These are phyloP conservation scores for Drosophila littoralis DNA, from an alignment of 1,140 invertebrate species.

Conservation along the genomic window DNA sequence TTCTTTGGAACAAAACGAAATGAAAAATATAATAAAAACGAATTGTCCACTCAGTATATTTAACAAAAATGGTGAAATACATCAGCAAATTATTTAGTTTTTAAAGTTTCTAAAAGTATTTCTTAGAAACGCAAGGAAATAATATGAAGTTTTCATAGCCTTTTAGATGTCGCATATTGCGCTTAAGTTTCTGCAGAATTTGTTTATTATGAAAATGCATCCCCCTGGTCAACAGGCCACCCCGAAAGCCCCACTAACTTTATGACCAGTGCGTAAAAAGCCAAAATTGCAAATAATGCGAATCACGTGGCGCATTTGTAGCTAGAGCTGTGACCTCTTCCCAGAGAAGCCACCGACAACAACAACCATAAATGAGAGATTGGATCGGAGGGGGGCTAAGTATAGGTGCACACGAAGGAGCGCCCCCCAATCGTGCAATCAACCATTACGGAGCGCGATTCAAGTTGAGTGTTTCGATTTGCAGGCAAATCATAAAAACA, in stretches of 20 bases:
- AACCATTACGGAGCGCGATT: conserved; percentile 78
- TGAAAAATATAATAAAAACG: background rate
- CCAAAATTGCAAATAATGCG: conserved; percentile 81
- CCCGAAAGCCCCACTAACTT: conserved; percentile 11
- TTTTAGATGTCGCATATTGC: too few relatives aligned
- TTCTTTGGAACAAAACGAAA: background rate
- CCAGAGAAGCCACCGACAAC: conserved; percentile 37
- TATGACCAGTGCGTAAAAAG: conserved; percentile 68
- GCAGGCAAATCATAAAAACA: conserved; percentile 82
- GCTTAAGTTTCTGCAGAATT: background rate
- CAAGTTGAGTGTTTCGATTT: conserved; percentile 79
- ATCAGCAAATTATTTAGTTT: too few relatives aligned
- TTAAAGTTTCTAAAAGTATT: too few relatives aligned
- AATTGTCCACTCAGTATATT: too few relatives aligned
- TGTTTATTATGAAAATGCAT: conserved; percentile 1
- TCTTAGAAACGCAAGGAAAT: too few relatives aligned
- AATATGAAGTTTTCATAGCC: too few relatives aligned
- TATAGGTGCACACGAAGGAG: conserved; percentile 1
- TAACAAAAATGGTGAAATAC: too few relatives aligned
- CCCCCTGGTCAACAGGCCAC: background rate
- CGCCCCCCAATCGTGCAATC: conserved; percentile 61
- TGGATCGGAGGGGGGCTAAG: background rate
- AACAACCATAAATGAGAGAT: conserved; percentile 37
- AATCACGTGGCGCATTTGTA: conserved; percentile 71
- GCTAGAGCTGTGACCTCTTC: conserved; percentile 34